Evolutionary conservation across 2,888 invertebrate species (phyloP), one percentile per base, ranked within the genome.

Genomic region (Blastobasis lacticolella): DNA sequence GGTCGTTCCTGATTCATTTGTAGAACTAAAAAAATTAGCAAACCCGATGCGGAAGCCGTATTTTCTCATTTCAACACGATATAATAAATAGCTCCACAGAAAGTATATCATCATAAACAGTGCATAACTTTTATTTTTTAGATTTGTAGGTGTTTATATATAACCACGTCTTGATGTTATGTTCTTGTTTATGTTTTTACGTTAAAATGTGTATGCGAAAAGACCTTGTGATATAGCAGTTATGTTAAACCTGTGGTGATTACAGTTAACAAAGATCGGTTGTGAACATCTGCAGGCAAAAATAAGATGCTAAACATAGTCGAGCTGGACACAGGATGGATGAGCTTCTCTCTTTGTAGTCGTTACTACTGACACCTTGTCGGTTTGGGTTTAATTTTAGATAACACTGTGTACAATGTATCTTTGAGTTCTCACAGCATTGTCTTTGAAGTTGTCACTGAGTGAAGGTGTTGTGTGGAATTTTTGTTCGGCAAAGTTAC

Each of bases 131-230:
- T 46, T 49, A 8, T 49, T 38, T 45, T 5, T 5, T 6, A 8
- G n/a, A 42, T 47, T 42, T 45, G 44, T 38, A 38, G 37, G 10
- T 49, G 55, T 56, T 49, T 55, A 54, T 57, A 54, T 54, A 46
- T 49, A 54, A 53, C 46, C 42, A 46, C 38, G 47, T 47, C 41
- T 50, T 54, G 49, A 46, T 54, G 46, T 46, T 48, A 54, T 54
- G 53, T 50, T 51, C 57, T 52, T 58, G 58, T 62, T 61, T 62
- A 61, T 52, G 51, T 53, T 50, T 52, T 51, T 50, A 48, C 46
- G 54, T 57, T 57, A 61, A 57, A 56, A 56, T 57, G 54, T 57
- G 57, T 57, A 49, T 47, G 46, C 38, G 51, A 56, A 48, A 50
- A 51, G 54, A 52, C 56, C 55, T 55, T 56, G 55, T 46, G 51